Base-by-base conservation (phyloP, 1,140 invertebrate species). In the Linepithema humile region DNA sequence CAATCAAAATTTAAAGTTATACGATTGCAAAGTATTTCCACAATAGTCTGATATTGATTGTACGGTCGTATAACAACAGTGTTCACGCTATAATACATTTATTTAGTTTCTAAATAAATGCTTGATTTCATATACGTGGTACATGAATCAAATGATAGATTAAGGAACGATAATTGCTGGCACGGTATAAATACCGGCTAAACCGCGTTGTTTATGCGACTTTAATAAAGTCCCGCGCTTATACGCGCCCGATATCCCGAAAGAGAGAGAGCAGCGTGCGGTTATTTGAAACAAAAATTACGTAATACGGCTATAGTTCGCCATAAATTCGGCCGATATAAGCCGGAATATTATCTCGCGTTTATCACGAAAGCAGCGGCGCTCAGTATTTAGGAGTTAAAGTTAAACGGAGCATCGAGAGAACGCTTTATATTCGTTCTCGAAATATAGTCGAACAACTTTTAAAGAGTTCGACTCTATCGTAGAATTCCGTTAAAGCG, bases 391-490 rank as follows among this genome's bases (percentile, higher is more conserved):
- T 80, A 80, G 64, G 65, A 77, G 35, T 43, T 59, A 50, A 67
- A 73, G 65, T 74, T 73, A 57, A 82, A 82, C 77, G 77, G 48
- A 64, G 29, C 48, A 65, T 72, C 43, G 38, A 29, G 38, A 29
- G 40, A 43, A 48, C 43, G 64, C 43, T 82, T 86, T 83, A 80
- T 69, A 80, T 70, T 80, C 17, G 7, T 43, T 10, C 45, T 26
- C 48, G 15, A 84, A 83, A 55, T 64, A 50, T 32, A 67, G 38
- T 9, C 38, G 32, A 20, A 6, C 5, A 82, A 86, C 32, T 73
- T 85, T 87, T 48, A 62, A 87, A 75, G 55, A 45, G 70, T 75
- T 85, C 70, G 67, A 87, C 82, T 77, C 59, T 83, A 53, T 67
- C 73, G 60, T 38, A 43, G 45, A 50, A 57, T 50, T 60, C 62